Base-by-base conservation (phyloP, 2,797 vertebrate species). In the Borostomias antarcticus region DNA sequence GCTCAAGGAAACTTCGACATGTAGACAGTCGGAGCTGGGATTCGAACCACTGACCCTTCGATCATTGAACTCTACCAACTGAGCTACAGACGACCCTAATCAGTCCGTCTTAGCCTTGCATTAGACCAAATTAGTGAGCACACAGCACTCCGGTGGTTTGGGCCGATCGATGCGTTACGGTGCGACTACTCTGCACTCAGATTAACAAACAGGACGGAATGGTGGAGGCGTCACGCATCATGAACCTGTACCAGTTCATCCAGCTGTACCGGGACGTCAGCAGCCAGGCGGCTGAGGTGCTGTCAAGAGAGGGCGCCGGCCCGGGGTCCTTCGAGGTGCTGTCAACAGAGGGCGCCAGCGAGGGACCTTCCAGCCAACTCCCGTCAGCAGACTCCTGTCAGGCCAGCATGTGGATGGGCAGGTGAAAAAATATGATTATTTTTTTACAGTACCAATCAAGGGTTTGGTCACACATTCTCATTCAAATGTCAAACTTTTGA, bases 221-320 rank as follows among this genome's bases (percentile, higher is more conserved):
- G 66, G 87, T 99, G 80, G 98, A 99, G 83, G 95, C 94, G 7
- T 95, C 96, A 0, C 91, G 96, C 62, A 98, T 99, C 84, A 95
- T 99, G 96, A 99, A 99, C 87, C 90, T 99, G 47, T 98, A 98
- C 88, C 98, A 99, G 90, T 99, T 99, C 84, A 91, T 95, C 83
- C 96, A 98, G 73, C 93, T 99, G 45, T 98, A 99, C 84, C 95
- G 92, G 65, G 98, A 99, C 82, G 91, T 99, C 86, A 98, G 94
- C 71, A 95, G 91, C 81, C 98, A 99, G 85, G 96, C 97, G 5
- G 90, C 92, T 3, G 94, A 94, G 77, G 94, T 97, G 11, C 82
- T 96, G 71, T 84, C 91, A 33, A 73, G 74, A 65, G 89, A 88
- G 72, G 84, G 78, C 4, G n/a, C n/a, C n/a, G n/a, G n/a, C n/a